These are phyloP conservation scores for Ptyas mucosa DNA, from an alignment of 2,113 vertebrate genomes.

Conservation along the genomic window DNA sequence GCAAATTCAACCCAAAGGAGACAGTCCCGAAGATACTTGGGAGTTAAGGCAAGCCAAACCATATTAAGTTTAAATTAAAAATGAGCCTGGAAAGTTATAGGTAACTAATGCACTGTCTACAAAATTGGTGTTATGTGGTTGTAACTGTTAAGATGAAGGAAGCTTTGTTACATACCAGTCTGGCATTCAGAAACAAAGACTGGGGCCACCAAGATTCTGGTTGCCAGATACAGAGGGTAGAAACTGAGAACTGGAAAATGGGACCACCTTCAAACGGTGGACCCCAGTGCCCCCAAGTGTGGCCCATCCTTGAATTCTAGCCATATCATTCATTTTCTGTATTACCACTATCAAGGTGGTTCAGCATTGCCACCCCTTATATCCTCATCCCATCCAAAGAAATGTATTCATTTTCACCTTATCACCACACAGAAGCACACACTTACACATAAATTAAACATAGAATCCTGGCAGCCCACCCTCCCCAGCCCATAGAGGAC, in stretches of 20 bases:
- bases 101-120: not conserved
- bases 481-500: not conserved
- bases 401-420: not conserved
- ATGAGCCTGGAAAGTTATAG: not conserved
- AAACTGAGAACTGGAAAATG: not conserved
- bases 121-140: not conserved
- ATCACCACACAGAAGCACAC: not conserved
- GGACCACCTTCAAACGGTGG: not conserved
- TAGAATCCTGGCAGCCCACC: not conserved
- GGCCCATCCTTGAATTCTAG: not conserved
- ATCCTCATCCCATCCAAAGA: not conserved
- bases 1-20: not conserved
- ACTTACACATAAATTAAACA: not conserved
- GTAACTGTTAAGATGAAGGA: not conserved
- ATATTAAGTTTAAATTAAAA: not conserved
- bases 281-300: not conserved
- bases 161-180: not conserved
- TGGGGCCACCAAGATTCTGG: not conserved
- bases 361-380: not conserved
- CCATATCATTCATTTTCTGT: not conserved
- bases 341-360: not conserved
- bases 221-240: not conserved
- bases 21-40: not conserved
- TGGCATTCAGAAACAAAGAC: not conserved
- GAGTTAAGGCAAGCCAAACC: not conserved